These are phyloP conservation scores for Oryzias curvinotus DNA, from an alignment of 2,113 vertebrate genomes.

Conservation along the genomic window DNA sequence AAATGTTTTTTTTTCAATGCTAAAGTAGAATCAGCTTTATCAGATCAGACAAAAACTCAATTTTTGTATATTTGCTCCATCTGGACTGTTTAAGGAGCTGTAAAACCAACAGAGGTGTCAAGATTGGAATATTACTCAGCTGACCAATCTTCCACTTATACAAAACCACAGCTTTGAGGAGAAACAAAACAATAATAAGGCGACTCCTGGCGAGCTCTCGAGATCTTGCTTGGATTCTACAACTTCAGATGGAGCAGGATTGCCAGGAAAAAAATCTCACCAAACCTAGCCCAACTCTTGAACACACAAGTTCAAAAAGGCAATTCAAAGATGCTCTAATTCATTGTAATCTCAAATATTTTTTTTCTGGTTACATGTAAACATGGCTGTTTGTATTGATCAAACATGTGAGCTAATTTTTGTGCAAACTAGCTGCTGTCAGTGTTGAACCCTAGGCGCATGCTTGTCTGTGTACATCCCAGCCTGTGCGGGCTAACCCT, in stretches of 20 bases:
- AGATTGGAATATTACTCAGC: slow-evolving; percentile 8
- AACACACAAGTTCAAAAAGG: no score
- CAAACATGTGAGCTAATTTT: slow-evolving; percentile 9
- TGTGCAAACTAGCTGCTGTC: slow-evolving; percentile 32
- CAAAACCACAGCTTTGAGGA: background rate
- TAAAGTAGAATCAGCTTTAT: slow-evolving; percentile 21
- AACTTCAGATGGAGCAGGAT: no score
- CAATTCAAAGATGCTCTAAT: slow-evolving; percentile 20
- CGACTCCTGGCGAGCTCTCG: background rate
- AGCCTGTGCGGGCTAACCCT: slow-evolving; percentile 5
- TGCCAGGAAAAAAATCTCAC: no score
- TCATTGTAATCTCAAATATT: slow-evolving; percentile 8
- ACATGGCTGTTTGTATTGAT: slow-evolving; percentile 33
- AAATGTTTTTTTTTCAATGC: no score
- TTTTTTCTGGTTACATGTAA: slow-evolving; percentile 39
- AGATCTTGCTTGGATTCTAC: no score
- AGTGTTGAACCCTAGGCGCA: slow-evolving; percentile 12
- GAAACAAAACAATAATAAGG: slow-evolving; percentile 6
- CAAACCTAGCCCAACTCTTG: no score
- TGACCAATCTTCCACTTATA: slow-evolving; percentile 21
- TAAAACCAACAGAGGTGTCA: slow-evolving; percentile 17
- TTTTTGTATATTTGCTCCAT: slow-evolving; percentile 11
- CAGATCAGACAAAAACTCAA: slow-evolving; percentile 29
- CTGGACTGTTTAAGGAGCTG: slow-evolving; percentile 28
- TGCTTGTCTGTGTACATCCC: background rate